Percentiles rank a stretch among this genome's conserved stretches.
Evolutionary conservation across 2,113 vertebrate genomes (phyloP).

Genomic region (Plecotus auritus): DNA sequence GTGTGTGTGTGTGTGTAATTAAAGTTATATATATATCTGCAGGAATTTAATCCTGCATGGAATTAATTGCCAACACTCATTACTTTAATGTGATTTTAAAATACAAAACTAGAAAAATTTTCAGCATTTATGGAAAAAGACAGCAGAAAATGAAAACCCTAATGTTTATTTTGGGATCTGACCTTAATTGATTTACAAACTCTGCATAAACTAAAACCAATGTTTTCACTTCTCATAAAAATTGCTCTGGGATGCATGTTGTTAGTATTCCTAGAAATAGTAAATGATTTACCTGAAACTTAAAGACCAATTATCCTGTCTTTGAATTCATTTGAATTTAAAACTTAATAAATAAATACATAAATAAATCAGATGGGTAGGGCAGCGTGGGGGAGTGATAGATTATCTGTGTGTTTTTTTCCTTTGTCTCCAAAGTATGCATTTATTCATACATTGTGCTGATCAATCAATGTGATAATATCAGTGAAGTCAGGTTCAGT

Average conservation of each 20-base stretch:
- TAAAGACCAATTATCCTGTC: background rate
- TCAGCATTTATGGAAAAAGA: conserved; percentile 10
- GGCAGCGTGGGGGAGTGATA: accelerated
- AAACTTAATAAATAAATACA: background rate
- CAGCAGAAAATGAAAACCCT: background rate
- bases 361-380: background rate
- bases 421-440: background rate
- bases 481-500: background rate
- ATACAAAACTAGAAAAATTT: conserved; percentile 50
- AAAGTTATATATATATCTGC: background rate
- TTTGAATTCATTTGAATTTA: conserved; percentile 1
- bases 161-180: conserved; percentile 9
- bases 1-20: no score
- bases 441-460: background rate
- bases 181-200: background rate
- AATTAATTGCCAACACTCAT: conserved; percentile 32
- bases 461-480: background rate
- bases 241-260: conserved; percentile 14
- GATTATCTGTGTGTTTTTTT: background rate
- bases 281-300: background rate
- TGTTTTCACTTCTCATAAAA: background rate
- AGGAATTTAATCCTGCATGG: background rate
- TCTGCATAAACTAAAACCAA: background rate
- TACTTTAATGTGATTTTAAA: conserved; percentile 51
- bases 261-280: background rate